These are phyloP conservation scores for Spea multiplicata DNA, from an alignment of 2,113 vertebrate species.

Conservation along the genomic window DNA sequence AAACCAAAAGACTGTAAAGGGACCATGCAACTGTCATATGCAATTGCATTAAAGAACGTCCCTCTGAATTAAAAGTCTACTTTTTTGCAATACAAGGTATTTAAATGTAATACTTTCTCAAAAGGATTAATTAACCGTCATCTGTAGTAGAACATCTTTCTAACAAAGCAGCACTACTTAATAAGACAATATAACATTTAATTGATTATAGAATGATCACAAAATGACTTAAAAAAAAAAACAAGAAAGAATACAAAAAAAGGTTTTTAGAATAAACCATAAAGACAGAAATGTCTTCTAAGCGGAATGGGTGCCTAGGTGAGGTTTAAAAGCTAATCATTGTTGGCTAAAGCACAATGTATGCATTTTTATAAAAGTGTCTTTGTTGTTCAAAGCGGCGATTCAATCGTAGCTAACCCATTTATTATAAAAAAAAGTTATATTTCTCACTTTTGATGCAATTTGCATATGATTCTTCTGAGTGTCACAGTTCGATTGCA, in stretches of 20 bases:
- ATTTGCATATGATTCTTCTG: constrained; percentile 15
- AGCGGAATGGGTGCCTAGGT: constrained; percentile 34
- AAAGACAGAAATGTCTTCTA: constrained; percentile 29
- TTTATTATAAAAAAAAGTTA: constrained; percentile 34
- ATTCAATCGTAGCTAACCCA: constrained; percentile 19
- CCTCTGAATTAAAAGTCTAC: neutral
- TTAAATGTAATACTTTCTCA: constrained; percentile 50
- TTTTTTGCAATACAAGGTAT: constrained; percentile 26
- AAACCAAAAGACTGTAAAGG: no score
- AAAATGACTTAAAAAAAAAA: constrained; percentile 36
- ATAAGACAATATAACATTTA: constrained; percentile 32
- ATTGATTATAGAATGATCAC: neutral
- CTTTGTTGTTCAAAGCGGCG: constrained; percentile 37
- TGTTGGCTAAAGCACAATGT: constrained; percentile 31
- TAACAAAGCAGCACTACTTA: constrained; percentile 32
- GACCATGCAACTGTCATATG: no score
- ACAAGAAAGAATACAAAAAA: constrained; percentile 25
- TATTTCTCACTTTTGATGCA: constrained; percentile 32
- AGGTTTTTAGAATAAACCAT: neutral
- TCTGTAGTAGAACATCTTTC: constrained; percentile 14
- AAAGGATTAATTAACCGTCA: constrained; percentile 48
- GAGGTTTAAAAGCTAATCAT: constrained; percentile 52
- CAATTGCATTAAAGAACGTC: no score
- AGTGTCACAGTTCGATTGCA: constrained; percentile 6
- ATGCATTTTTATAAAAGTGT: constrained; percentile 23